Evolutionary conservation across 2,113 vertebrate genomes (phyloP).

Genomic region (Heterotilapia buettikoferi): DNA sequence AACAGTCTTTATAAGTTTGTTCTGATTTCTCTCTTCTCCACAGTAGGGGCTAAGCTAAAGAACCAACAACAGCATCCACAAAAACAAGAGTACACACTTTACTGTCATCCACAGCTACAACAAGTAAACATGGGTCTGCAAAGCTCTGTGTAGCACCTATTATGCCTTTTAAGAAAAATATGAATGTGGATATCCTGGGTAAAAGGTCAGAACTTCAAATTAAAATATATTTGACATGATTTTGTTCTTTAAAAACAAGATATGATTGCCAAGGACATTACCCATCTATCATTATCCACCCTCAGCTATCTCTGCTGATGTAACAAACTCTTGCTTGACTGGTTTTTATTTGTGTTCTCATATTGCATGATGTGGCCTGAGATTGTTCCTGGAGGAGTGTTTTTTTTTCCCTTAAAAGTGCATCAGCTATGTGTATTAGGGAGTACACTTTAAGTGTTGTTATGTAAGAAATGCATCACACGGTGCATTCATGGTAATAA

Average conservation of each 20-base stretch:
- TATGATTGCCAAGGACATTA: not conserved
- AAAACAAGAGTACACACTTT: not conserved
- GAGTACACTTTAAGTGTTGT: conserved; percentile 10
- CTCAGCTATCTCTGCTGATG: not conserved
- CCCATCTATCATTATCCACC: not conserved
- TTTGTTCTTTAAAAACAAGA: not conserved
- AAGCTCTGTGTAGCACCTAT: not conserved
- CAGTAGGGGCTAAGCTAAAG: not conserved
- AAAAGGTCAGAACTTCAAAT: not conserved
- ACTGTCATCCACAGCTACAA: not conserved
- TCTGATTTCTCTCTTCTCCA: not conserved
- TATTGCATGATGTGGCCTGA: not conserved
- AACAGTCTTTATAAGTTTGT: not conserved
- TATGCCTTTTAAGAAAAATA: not conserved
- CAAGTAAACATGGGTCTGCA: not conserved
- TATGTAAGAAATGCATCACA: conserved; percentile 17
- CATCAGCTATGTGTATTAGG: not conserved
- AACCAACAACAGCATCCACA: not conserved
- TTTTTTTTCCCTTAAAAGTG: not conserved
- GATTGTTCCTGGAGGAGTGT: not conserved
- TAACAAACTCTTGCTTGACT: not conserved
- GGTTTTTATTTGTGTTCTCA: not conserved
- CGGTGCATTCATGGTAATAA: not conserved
- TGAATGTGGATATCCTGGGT: not conserved
- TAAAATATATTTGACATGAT: not conserved